Conservation (phyloP, 2,797 vertebrate species). For the Lates japonicus region DNA sequence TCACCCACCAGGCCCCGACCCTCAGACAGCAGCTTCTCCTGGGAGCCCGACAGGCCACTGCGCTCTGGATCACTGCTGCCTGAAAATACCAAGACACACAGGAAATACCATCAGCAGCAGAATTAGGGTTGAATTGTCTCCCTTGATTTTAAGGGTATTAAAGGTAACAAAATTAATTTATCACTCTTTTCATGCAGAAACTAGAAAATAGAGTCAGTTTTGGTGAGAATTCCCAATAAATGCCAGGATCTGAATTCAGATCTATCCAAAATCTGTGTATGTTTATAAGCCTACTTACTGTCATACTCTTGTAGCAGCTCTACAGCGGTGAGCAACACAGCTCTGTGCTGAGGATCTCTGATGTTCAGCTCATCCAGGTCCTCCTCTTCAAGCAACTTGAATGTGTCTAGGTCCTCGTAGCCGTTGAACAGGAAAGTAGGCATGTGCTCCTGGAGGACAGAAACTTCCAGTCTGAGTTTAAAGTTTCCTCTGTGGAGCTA, state of each 20-base stretch:
- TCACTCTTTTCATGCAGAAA: not conserved
- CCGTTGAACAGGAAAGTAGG: conserved; percentile 98
- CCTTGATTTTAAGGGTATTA: not conserved
- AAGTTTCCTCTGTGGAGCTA: not conserved
- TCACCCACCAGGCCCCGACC: conserved; percentile 90
- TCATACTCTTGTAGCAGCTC: conserved; percentile 98
- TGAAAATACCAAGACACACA: conserved; percentile 64
- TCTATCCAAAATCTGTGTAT: not conserved
- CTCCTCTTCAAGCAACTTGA: conserved; percentile 97
- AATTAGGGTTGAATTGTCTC: not conserved
- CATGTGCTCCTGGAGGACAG: conserved; percentile 93
- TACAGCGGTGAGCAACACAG: conserved; percentile 95
- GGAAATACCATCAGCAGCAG: not conserved
- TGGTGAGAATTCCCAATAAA: not conserved
- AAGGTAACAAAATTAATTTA: not conserved
- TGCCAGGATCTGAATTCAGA: not conserved
- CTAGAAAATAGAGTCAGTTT: not conserved
- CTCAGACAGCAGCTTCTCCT: conserved; percentile 96
- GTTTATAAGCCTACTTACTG: conserved; percentile 85
- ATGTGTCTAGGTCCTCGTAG: conserved; percentile 98
- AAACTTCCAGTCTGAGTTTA: conserved; percentile 7
- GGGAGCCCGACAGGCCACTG: conserved; percentile 91
- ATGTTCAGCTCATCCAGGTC: conserved; percentile 98
- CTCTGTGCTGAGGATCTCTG: conserved; percentile 94
- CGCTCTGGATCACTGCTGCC: conserved; percentile 95